phyloP scores from a whole-genome alignment of 2,888 invertebrate species.

The Ormyrus labotus region DNA sequence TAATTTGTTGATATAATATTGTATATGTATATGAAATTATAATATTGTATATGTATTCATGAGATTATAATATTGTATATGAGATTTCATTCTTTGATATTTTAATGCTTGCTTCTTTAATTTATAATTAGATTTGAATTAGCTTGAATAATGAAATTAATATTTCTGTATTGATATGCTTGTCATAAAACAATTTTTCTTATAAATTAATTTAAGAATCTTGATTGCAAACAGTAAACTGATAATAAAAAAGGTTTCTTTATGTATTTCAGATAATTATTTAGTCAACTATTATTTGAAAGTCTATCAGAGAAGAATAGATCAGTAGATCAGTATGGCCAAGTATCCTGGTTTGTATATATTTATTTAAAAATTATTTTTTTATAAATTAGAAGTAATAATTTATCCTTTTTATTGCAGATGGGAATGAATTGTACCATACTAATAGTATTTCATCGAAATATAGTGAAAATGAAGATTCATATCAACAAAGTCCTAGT shows the following conservation, averaged over 20 bases:
- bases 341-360: slow-evolving; percentile 36
- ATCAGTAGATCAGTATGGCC: slow-evolving; percentile 19
- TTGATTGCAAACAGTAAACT: too few relatives aligned
- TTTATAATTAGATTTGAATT: not conserved
- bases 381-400: not conserved
- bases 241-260: too few relatives aligned
- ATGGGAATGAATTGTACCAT: slow-evolving; percentile 19
- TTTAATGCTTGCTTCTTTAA: not conserved
- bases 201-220: not conserved
- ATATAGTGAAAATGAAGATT: not conserved
- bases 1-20: too few relatives aligned
- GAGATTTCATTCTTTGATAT: too few relatives aligned
- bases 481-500: slow-evolving; percentile 8
- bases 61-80: too few relatives aligned
- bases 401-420: slow-evolving; percentile 19
- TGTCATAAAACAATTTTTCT: not conserved
- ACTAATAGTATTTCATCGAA: slow-evolving; percentile 14
- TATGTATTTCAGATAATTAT: slow-evolving; percentile 15
- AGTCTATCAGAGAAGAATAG: not conserved
- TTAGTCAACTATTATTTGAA: not conserved
- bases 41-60: too few relatives aligned
- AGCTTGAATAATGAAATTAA: not conserved
- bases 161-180: not conserved
- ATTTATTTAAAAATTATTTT: not conserved
- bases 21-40: too few relatives aligned